phyloP scores from a whole-genome alignment of 2,888 invertebrate genomes.

The Octonoba sinensis region DNA sequence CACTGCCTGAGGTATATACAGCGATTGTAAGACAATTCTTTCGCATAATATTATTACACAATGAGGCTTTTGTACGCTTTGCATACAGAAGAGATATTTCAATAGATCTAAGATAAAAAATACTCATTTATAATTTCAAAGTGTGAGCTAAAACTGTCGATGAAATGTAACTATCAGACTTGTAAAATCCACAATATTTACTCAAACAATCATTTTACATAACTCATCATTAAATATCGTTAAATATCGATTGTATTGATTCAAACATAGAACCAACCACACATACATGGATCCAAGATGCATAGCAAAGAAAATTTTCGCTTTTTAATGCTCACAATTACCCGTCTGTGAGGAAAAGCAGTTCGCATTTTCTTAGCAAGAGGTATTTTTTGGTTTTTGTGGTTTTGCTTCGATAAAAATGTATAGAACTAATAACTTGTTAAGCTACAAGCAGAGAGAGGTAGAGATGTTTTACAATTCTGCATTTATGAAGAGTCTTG shows the following conservation, averaged over 20 bases:
- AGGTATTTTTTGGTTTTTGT: conserved; percentile 54
- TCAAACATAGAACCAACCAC: too few species aligned
- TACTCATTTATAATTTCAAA: conserved; percentile 48
- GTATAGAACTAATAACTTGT: conserved; percentile 46
- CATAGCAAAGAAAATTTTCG: too few species aligned
- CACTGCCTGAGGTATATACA: conserved; percentile 58
- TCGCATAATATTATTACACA: neutral
- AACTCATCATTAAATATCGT: too few species aligned
- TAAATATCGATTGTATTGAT: too few species aligned
- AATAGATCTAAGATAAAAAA: conserved; percentile 48
- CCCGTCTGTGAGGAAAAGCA: conserved; percentile 36
- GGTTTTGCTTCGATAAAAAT: conserved; percentile 29
- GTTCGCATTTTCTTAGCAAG: conserved; percentile 4
- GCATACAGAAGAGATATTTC: conserved; percentile 43
- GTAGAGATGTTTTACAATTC: conserved; percentile 54
- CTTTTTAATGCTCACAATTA: conserved; percentile 8
- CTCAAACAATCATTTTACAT: too few species aligned
- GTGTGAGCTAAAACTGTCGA: conserved; percentile 31
- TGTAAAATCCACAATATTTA: too few species aligned
- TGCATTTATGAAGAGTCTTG: conserved; percentile 25
- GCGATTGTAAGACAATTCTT: conserved; percentile 26
- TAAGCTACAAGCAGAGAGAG: conserved; percentile 45
- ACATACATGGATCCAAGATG: too few species aligned
- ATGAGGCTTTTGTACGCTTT: conserved; percentile 50
- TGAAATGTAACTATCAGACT: conserved; percentile 20